Evolutionary conservation across 1,140 invertebrate species (phyloP).

Genomic region (Pseudomyrmex sp.): DNA sequence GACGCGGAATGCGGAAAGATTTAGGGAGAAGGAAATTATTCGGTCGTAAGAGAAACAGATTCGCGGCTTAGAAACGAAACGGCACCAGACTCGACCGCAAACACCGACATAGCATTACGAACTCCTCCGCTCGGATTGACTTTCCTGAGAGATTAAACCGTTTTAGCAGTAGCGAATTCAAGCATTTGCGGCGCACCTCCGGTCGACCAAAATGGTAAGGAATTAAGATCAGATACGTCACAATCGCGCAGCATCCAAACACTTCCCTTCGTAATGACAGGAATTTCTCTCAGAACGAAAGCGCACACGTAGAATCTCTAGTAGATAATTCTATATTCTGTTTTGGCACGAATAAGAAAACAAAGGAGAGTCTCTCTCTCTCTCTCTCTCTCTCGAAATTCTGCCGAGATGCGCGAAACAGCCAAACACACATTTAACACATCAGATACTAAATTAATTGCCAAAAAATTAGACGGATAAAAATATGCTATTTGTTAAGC

Average conservation of each 20-base stretch:
- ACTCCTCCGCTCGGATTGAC: constrained; percentile 49
- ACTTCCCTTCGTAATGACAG: neutral
- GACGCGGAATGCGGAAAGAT: constrained; percentile 10
- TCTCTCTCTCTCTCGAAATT: no score
- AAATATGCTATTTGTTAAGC: no score
- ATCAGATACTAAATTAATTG: no score
- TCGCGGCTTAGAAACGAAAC: constrained; percentile 38
- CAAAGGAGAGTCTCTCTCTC: no score
- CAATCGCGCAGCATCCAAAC: neutral
- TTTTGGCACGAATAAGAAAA: no score
- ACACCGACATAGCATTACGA: constrained; percentile 57
- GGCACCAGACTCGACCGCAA: constrained; percentile 31
- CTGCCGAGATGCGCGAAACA: no score
- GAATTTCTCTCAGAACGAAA: neutral
- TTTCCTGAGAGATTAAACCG: constrained; percentile 13
- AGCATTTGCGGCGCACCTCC: constrained; percentile 34
- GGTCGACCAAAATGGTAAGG: constrained; percentile 23
- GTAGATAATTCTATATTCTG: no score
- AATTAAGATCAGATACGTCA: constrained; percentile 34
- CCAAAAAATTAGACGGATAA: no score
- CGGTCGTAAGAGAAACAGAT: constrained; percentile 35
- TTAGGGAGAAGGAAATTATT: constrained; percentile 19
- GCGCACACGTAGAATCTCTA: no score
- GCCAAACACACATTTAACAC: neutral
- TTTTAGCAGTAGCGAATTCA: constrained; percentile 41